phyloP scores from a whole-genome alignment of 2,797 vertebrate genomes.

The Picus viridis region DNA sequence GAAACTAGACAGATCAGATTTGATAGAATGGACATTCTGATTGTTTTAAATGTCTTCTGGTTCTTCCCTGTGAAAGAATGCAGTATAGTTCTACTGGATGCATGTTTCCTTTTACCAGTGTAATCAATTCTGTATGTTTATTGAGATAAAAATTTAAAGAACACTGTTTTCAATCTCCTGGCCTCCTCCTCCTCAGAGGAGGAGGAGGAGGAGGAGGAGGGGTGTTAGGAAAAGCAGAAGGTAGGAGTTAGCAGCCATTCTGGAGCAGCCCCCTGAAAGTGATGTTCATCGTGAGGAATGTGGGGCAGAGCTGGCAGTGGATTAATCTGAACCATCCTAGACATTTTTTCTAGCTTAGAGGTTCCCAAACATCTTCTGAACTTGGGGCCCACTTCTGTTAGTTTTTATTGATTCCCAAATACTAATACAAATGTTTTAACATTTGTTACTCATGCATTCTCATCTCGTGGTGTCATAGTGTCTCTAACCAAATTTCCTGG shows the following conservation, averaged over 20 bases:
- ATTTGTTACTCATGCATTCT: fast-evolving
- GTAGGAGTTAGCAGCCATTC: neutral
- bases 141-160: neutral
- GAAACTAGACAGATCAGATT: neutral
- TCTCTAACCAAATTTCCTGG: neutral
- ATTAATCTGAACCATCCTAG: neutral
- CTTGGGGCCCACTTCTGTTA: neutral
- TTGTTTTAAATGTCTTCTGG: neutral
- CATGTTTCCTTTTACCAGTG: neutral
- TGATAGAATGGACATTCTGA: neutral
- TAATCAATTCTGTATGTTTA: neutral
- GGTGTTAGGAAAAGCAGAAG: neutral
- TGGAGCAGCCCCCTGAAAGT: neutral
- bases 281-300: fast-evolving
- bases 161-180: neutral
- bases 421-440: neutral
- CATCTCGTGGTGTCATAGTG: fast-evolving
- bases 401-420: neutral
- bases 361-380: neutral
- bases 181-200: neutral
- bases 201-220: too few relatives aligned
- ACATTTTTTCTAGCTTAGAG: neutral
- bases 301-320: neutral
- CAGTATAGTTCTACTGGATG: neutral
- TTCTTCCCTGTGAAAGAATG: neutral